Conservation (phyloP, 2,888 invertebrate genomes). For the Halocaridina rubra region DNA sequence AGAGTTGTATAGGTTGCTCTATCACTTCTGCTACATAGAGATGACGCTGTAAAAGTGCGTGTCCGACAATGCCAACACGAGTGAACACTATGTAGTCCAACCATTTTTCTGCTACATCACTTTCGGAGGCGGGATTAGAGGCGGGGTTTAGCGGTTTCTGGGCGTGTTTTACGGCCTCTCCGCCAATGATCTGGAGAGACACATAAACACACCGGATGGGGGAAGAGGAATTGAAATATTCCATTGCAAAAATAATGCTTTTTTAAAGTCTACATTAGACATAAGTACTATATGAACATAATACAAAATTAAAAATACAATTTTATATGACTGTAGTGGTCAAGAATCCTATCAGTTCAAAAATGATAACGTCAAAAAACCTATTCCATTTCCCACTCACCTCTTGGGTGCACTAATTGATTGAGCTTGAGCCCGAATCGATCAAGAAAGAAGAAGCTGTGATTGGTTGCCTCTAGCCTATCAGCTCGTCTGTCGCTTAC, state of each 20-base stretch:
- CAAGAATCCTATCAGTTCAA: too few relatives aligned
- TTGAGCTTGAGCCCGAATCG: slow-evolving; percentile 55
- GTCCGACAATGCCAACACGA: slow-evolving; percentile 64
- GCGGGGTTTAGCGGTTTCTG: slow-evolving; percentile 32
- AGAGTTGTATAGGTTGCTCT: slow-evolving; percentile 55
- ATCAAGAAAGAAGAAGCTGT: slow-evolving; percentile 30
- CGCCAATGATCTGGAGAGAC: too few relatives aligned
- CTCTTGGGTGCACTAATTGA: slow-evolving; percentile 57
- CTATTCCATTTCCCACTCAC: slow-evolving; percentile 36
- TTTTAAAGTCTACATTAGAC: too few relatives aligned
- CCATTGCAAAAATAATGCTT: background rate
- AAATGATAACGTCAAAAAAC: too few relatives aligned
- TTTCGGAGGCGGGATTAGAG: slow-evolving; percentile 55
- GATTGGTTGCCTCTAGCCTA: slow-evolving; percentile 57
- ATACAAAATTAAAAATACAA: too few relatives aligned
- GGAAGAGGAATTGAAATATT: slow-evolving; percentile 36
- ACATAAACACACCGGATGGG: too few relatives aligned
- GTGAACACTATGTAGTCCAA: slow-evolving; percentile 63
- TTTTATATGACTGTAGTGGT: too few relatives aligned
- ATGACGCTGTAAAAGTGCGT: slow-evolving; percentile 64
- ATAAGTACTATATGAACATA: too few relatives aligned
- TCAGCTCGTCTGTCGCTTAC: slow-evolving; percentile 45
- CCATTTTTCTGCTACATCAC: slow-evolving; percentile 64
- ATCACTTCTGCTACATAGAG: slow-evolving; percentile 63
- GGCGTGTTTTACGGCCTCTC: slow-evolving; percentile 24